These are phyloP conservation scores for Aleiodes leptofemur DNA, from an alignment of 2,888 invertebrate genomes.

Conservation along the genomic window DNA sequence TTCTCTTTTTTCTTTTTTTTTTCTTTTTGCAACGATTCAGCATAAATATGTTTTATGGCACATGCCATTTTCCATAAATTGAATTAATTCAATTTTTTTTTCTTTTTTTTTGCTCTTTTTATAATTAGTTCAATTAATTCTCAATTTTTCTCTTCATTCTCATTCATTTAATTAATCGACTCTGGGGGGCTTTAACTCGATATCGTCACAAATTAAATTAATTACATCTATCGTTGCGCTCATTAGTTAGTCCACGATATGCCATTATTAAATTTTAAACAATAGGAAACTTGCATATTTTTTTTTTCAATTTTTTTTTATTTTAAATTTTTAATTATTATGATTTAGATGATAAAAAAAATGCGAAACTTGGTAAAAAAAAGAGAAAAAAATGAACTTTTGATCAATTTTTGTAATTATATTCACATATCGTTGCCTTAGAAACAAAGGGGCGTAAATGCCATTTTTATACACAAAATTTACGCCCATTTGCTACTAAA, in stretches of 20 bases:
- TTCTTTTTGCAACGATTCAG: not conserved
- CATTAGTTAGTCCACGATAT: slow-evolving; percentile 23
- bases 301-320: no score
- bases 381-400: no score
- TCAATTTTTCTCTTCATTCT: no score
- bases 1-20: not conserved
- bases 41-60: not conserved
- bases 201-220: slow-evolving; percentile 5
- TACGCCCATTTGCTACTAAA: no score
- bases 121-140: not conserved
- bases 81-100: not conserved
- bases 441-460: no score
- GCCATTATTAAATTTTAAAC: slow-evolving; percentile 14
- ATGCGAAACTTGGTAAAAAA: no score
- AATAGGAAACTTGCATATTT: not conserved
- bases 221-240: not conserved
- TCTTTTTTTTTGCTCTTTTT: not conserved
- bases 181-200: slow-evolving; percentile 5
- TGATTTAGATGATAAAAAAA: no score
- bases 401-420: no score
- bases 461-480: no score
- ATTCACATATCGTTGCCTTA: no score
- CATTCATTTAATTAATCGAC: not conserved
- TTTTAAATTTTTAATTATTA: no score
- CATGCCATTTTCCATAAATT: not conserved